Conservation (phyloP, 2,113 vertebrate species). For the Thryonomys swinderianus region DNA sequence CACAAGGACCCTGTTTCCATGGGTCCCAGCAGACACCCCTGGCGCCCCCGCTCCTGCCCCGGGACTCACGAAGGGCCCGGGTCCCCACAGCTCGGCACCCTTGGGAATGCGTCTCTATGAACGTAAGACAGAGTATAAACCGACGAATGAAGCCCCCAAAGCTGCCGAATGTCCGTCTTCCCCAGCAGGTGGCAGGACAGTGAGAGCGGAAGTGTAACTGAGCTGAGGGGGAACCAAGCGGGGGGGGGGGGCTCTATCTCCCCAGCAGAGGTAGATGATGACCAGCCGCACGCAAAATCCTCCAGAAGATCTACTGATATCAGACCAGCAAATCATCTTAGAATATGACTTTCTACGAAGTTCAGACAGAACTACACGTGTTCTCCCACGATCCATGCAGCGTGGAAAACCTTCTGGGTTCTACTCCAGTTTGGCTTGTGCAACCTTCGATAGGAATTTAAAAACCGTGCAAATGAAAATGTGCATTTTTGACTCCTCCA, state of each 20-base stretch:
- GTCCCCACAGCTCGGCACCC: neutral
- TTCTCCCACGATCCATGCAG: neutral
- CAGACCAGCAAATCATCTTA: neutral
- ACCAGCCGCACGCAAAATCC: neutral
- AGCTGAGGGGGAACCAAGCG: too few species aligned
- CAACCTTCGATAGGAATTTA: neutral
- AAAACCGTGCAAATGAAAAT: neutral
- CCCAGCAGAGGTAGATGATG: neutral
- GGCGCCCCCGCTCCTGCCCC: neutral
- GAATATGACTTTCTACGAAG: neutral
- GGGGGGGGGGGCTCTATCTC: too few species aligned
- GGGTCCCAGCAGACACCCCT: neutral
- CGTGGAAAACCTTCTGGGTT: constrained; percentile 16
- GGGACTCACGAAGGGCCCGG: too few species aligned
- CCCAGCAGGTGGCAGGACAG: neutral
- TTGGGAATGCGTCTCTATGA: constrained; percentile 30
- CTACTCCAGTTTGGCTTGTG: neutral
- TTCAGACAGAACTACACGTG: neutral
- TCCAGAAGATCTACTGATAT: neutral
- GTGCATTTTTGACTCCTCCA: constrained; percentile 10
- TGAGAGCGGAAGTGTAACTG: neutral
- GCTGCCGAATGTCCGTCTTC: neutral
- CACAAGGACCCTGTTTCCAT: neutral
- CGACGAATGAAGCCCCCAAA: neutral
- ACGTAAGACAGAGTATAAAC: neutral